Evolutionary conservation across 2,113 vertebrate species (phyloP), one percentile per base, ranked within the genome.

Genomic region (Dasyprocta punctata): DNA sequence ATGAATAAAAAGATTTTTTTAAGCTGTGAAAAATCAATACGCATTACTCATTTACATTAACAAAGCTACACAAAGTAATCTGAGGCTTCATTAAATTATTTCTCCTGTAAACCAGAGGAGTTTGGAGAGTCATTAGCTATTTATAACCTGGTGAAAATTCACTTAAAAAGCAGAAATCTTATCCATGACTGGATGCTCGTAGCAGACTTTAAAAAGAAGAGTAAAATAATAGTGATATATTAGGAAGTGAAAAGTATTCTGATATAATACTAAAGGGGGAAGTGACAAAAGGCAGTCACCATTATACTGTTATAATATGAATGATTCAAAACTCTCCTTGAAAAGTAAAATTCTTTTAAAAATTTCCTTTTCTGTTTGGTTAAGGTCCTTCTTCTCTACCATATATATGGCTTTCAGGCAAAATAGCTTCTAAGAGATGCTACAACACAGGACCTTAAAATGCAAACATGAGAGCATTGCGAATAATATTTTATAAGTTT

Each of bases 21-120:
- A 96, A 91, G 97, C 97, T 96, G 97, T 98, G 98, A 98, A 98
- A 98, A 99, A 98, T 99, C 98, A 98, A 98, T 99, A 98, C 71
- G 36, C 97, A 98, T 99, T 98, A 98, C 97, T 98, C 98, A 98
- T 97, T 98, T 98, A 98, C 98, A 98, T 98, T 98, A 98, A 98
- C 14, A 0, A 98, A 98, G 97, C 98, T 98, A 97, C 95, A 98
- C 94, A 98, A 98, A 97, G 97, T 86, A 98, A 98, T 97, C 96
- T 89, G 93, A 96, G 86, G 92, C 95, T 96, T 98, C 98, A 95
- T 98, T 98, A 98, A 98, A 98, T 97, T 97, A 97, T 98, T 98
- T 94, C 93, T 98, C 90, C 92, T 97, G 89, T 98, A 98, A 98
- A 97, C 94, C 96, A 95, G 49, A 86, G 86, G 90, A 97, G 86